Percentiles rank a stretch among this genome's conserved stretches.
Evolutionary conservation across 92 coral and sea anemone genomes (phyloP).

Genomic region (Phenganax marumi): DNA sequence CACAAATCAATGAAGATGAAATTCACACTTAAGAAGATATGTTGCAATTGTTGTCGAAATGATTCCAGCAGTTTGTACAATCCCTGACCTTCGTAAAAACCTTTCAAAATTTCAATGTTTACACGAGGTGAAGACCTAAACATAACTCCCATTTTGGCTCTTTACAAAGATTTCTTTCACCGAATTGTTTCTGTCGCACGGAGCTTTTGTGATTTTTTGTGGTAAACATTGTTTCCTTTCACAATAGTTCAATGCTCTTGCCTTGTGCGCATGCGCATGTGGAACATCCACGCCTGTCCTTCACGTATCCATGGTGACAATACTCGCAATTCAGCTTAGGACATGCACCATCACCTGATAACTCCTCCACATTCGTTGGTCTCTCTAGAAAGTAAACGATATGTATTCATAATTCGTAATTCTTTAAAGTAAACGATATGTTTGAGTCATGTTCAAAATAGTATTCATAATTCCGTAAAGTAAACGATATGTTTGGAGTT

Average conservation of each 20-base stretch:
- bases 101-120: neutral
- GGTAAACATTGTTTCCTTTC: constrained; percentile 1
- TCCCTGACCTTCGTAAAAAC: no score
- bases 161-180: constrained; percentile 2
- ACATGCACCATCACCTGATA: constrained; percentile 32
- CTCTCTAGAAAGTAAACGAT: constrained; percentile 10
- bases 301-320: constrained; percentile 64
- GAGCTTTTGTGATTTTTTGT: neutral
- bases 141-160: constrained; percentile 1
- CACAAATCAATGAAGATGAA: no score
- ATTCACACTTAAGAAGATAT: no score
- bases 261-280: constrained; percentile 64
- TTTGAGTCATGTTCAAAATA: neutral
- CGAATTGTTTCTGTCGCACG: neutral
- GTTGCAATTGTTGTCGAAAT: no score
- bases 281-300: constrained; percentile 58
- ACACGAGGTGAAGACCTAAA: neutral
- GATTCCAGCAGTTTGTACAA: no score
- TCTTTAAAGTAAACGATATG: neutral
- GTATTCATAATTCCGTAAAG: no score
- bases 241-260: constrained; percentile 17
- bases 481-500: neutral
- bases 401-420: no score
- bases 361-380: neutral
- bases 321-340: constrained; percentile 55